Conservation (phyloP, 2,797 vertebrate species). For the Okamejei kenojei region DNA sequence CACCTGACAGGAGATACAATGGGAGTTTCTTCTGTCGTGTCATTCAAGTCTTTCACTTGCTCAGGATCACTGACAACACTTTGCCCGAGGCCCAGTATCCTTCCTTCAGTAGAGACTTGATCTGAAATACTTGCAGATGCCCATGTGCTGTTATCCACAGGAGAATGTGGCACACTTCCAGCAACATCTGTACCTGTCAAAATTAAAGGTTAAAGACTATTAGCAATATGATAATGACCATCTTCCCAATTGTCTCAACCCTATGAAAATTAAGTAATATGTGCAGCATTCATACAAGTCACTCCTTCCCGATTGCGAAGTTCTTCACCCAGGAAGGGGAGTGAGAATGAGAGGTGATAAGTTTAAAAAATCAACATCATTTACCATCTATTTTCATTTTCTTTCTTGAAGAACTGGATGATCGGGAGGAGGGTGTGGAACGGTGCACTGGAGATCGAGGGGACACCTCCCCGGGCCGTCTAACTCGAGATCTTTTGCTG, state of each 20-base stretch:
- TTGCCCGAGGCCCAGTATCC: slow-evolving; percentile 55
- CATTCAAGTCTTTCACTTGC: slow-evolving; percentile 58
- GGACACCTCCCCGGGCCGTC: slow-evolving; percentile 54
- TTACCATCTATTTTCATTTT: slow-evolving; percentile 24
- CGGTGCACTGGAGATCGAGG: slow-evolving; percentile 61
- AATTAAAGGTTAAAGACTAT: background rate
- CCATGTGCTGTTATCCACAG: slow-evolving; percentile 64
- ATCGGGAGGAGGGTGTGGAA: slow-evolving; percentile 67
- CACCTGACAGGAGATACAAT: slow-evolving; percentile 71
- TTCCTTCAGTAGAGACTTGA: slow-evolving; percentile 57
- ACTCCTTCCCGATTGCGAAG: background rate
- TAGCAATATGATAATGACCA: background rate
- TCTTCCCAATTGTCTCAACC: background rate
- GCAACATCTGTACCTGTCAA: background rate
- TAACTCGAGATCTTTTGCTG: slow-evolving; percentile 58
- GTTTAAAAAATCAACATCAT: background rate
- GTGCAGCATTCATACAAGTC: background rate
- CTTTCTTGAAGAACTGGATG: slow-evolving; percentile 65
- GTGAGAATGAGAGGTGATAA: background rate
- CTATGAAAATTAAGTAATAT: background rate
- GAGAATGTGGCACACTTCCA: slow-evolving; percentile 59
- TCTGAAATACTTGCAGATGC: slow-evolving; percentile 56
- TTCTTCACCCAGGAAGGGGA: background rate
- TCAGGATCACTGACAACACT: slow-evolving; percentile 55
- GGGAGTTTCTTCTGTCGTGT: slow-evolving; percentile 62